phyloP scores from a whole-genome alignment of 2,888 invertebrate genomes.

The Strigamia transsilvanica region DNA sequence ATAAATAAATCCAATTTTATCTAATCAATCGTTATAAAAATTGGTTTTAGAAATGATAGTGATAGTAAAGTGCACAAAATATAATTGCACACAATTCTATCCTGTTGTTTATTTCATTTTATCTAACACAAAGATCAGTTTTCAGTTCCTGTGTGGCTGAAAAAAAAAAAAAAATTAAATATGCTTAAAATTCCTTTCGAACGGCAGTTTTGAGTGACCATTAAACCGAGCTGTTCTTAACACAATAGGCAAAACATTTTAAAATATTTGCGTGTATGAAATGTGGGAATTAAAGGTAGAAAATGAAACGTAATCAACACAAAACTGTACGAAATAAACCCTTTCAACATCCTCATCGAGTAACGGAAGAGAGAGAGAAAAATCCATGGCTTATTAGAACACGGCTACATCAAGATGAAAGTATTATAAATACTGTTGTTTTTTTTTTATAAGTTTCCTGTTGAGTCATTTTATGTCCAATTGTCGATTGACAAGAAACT shows the following conservation, averaged over 20 bases:
- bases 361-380: neutral
- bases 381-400: slow-evolving; percentile 1
- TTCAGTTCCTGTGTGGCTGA: slow-evolving; percentile 18
- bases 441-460: slow-evolving; percentile 17
- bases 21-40: neutral
- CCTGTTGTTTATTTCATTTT: slow-evolving; percentile 25
- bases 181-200: neutral
- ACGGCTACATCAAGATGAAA: neutral
- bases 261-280: too few species aligned
- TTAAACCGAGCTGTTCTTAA: neutral
- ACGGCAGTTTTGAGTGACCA: neutral
- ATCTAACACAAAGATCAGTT: neutral
- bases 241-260: too few species aligned
- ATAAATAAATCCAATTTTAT: neutral
- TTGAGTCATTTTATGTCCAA: slow-evolving; percentile 20
- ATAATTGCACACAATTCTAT: slow-evolving; percentile 17
- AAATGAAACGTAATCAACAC: neutral
- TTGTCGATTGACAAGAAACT: neutral
- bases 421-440: neutral
- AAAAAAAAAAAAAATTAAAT: slow-evolving; percentile 1
- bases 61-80: slow-evolving; percentile 25
- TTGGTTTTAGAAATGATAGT: neutral
- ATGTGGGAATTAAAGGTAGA: too few species aligned
- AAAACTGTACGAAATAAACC: neutral
- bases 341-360: slow-evolving; percentile 11